These are phyloP conservation scores for Sciurus carolinensis DNA, from an alignment of 2,797 vertebrate species.

Conservation along the genomic window DNA sequence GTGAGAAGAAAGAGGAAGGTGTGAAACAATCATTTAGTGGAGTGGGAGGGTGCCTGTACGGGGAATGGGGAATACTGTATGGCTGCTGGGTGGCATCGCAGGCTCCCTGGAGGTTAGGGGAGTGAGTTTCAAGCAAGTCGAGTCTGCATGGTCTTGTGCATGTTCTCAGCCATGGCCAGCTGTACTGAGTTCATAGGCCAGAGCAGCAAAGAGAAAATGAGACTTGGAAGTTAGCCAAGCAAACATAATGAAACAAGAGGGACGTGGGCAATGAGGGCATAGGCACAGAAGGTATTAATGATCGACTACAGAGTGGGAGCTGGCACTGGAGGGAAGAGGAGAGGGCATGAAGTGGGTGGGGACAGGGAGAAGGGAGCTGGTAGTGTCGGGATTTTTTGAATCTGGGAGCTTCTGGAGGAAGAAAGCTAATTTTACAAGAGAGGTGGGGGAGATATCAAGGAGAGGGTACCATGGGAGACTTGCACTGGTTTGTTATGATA, in stretches of 20 bases:
- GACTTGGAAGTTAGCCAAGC: background rate
- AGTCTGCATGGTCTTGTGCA: background rate
- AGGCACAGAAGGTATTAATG: background rate
- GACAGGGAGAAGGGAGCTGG: background rate
- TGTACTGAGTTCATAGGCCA: background rate
- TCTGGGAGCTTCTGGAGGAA: background rate
- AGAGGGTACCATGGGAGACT: background rate
- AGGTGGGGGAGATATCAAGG: background rate
- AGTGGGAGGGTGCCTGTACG: background rate
- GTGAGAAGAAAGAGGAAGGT: constrained; percentile 61
- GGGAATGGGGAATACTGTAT: background rate
- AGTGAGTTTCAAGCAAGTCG: background rate
- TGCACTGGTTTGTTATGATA: background rate
- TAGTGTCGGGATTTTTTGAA: background rate
- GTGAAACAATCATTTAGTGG: constrained; percentile 19
- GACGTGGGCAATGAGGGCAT: background rate
- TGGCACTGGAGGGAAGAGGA: background rate
- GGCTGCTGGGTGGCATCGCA: background rate
- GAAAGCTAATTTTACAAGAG: background rate
- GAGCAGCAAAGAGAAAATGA: background rate
- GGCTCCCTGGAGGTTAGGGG: background rate
- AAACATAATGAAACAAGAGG: background rate
- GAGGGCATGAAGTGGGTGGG: background rate
- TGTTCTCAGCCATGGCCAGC: background rate
- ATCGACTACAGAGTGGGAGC: background rate